These are phyloP conservation scores for Cyclina sinensis DNA, from an alignment of 1,140 invertebrate genomes.

Conservation along the genomic window DNA sequence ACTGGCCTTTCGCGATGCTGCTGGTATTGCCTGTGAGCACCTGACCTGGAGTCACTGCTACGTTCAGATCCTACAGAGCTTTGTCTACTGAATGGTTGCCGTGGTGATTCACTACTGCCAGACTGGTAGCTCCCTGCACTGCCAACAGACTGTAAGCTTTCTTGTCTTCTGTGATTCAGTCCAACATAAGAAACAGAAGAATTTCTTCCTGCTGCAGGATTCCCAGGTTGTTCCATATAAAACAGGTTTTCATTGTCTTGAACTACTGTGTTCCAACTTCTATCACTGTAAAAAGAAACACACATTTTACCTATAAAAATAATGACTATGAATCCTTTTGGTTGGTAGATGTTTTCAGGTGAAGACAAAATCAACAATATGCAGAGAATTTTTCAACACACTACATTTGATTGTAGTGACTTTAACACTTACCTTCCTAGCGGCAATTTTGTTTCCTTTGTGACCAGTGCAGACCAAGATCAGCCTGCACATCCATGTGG, in stretches of 20 bases:
- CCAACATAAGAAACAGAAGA: neutral
- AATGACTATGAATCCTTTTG: no score
- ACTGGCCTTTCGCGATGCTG: neutral
- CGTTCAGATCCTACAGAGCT: conserved; percentile 20
- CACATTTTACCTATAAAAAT: no score
- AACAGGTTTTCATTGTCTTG: conserved; percentile 62
- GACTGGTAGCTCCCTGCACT: conserved; percentile 55
- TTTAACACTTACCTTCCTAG: no score
- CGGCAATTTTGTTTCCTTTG: no score
- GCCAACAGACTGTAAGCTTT: conserved; percentile 42
- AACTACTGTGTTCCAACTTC: conserved; percentile 49
- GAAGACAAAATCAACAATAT: no score
- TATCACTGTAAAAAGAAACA: conserved; percentile 25
- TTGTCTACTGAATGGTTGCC: conserved; percentile 36
- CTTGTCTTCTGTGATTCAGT: conserved; percentile 46
- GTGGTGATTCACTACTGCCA: conserved; percentile 55
- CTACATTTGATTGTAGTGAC: no score
- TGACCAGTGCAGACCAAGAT: no score
- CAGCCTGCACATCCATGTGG: no score
- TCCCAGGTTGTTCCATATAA: conserved; percentile 28
- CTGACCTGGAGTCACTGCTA: conserved; percentile 5
- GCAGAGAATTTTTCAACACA: no score
- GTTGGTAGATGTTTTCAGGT: no score
- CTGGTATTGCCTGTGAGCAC: neutral
- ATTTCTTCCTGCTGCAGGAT: neutral